Evolutionary conservation across 2,888 invertebrate genomes (phyloP).

Genomic region (Troilus luridus): DNA sequence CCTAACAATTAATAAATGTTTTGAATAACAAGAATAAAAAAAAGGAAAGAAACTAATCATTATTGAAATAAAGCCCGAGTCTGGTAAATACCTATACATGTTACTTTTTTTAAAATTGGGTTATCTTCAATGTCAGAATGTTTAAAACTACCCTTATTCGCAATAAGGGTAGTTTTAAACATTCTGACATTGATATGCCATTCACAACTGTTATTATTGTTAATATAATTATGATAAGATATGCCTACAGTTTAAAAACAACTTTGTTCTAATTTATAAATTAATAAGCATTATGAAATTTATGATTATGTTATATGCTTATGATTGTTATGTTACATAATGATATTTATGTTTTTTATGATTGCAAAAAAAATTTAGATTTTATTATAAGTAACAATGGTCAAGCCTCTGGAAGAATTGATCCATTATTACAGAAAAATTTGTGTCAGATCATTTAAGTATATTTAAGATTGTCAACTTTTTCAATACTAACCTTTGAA

Average conservation of each 20-base stretch:
- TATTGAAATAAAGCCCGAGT: too few relatives aligned
- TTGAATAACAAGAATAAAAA: too few relatives aligned
- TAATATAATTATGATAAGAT: not conserved
- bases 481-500: not conserved
- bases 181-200: not conserved
- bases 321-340: too few relatives aligned
- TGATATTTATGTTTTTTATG: not conserved
- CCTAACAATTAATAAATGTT: too few relatives aligned
- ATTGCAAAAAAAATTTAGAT: not conserved
- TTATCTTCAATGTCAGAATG: too few relatives aligned
- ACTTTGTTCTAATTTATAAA: not conserved
- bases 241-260: not conserved
- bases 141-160: too few relatives aligned
- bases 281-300: not conserved
- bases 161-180: too few relatives aligned
- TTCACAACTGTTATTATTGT: not conserved
- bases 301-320: too few relatives aligned
- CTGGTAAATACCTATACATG: too few relatives aligned
- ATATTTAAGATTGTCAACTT: not conserved
- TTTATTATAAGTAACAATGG: not conserved
- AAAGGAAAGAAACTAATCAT: too few relatives aligned
- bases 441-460: not conserved
- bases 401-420: not conserved
- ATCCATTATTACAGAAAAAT: not conserved
- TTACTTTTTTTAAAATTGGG: too few relatives aligned